Evolutionary conservation across 2,888 invertebrate species (phyloP).

Genomic region (Callyntrura sp.): DNA sequence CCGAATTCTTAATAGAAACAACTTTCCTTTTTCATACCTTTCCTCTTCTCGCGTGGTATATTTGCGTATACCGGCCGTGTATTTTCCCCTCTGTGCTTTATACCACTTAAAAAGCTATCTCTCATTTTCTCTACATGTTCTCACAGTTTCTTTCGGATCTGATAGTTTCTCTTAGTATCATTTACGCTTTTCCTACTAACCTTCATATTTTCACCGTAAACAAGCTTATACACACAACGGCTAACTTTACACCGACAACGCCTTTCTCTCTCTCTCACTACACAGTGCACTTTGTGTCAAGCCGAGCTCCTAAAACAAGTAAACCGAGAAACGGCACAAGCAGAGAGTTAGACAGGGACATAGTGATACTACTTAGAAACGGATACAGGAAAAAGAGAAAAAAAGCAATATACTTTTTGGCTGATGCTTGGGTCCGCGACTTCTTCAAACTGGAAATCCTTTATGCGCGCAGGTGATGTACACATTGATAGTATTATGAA

Average conservation of each 20-base stretch:
- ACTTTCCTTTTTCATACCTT: not conserved
- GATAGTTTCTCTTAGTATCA: constrained; percentile 39
- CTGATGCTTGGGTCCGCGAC: constrained; percentile 10
- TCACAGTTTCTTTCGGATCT: constrained; percentile 6
- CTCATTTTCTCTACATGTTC: not conserved
- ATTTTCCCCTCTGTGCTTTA: not conserved
- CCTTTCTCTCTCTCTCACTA: constrained; percentile 23
- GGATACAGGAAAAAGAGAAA: constrained; percentile 14
- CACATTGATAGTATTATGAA: constrained; percentile 22
- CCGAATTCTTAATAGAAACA: constrained; percentile 20
- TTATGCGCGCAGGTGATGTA: constrained; percentile 9
- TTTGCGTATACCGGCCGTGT: constrained; percentile 6
- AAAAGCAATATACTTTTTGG: constrained; percentile 1
- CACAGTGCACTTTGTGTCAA: constrained; percentile 6
- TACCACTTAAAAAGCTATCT: constrained; percentile 13
- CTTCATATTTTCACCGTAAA: constrained; percentile 52
- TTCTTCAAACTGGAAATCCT: too few species aligned
- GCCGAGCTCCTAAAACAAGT: constrained; percentile 9
- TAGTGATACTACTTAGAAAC: constrained; percentile 26
- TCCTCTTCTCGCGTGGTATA: constrained; percentile 7
- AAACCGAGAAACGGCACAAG: not conserved
- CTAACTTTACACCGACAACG: constrained; percentile 48
- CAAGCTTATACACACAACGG: not conserved
- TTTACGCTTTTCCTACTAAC: constrained; percentile 53
- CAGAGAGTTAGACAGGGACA: not conserved